These are phyloP conservation scores for Autographa pulchrina DNA, from an alignment of 2,888 invertebrate genomes.

Conservation along the genomic window DNA sequence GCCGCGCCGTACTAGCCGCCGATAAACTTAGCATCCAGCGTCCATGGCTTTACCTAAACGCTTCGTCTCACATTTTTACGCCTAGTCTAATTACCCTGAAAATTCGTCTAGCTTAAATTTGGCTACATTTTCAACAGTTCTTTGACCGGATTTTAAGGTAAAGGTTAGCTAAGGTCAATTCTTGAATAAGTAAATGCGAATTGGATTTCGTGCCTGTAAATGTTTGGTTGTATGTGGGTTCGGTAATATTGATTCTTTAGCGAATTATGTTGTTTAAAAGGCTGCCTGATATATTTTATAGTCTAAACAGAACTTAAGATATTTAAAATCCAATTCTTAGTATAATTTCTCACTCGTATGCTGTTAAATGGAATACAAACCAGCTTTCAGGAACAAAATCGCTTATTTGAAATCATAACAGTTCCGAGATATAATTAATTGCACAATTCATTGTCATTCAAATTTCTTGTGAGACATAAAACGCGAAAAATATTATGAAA, in stretches of 20 bases:
- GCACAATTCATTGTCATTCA: neutral
- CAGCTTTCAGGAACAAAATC: neutral
- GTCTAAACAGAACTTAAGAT: no score
- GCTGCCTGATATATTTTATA: no score
- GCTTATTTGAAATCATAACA: neutral
- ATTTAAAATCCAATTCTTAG: no score
- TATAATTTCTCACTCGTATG: no score
- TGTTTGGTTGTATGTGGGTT: no score
- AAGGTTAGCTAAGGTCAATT: neutral
- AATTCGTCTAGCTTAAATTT: slow-evolving; percentile 15
- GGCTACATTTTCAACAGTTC: neutral
- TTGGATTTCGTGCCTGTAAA: no score
- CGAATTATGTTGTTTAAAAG: no score
- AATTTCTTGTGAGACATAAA: slow-evolving; percentile 16
- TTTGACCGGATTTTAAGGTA: neutral
- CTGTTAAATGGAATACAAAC: neutral
- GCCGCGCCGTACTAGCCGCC: slow-evolving; percentile 4
- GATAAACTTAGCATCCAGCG: slow-evolving; percentile 24
- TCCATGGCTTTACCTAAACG: neutral
- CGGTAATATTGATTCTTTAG: no score
- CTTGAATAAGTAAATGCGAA: neutral
- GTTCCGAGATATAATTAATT: neutral
- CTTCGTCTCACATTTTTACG: neutral
- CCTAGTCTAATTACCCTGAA: slow-evolving; percentile 25
- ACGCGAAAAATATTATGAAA: slow-evolving; percentile 33